Evolutionary conservation across 2,888 invertebrate genomes (phyloP).

Genomic region (Mamestra brassicae): DNA sequence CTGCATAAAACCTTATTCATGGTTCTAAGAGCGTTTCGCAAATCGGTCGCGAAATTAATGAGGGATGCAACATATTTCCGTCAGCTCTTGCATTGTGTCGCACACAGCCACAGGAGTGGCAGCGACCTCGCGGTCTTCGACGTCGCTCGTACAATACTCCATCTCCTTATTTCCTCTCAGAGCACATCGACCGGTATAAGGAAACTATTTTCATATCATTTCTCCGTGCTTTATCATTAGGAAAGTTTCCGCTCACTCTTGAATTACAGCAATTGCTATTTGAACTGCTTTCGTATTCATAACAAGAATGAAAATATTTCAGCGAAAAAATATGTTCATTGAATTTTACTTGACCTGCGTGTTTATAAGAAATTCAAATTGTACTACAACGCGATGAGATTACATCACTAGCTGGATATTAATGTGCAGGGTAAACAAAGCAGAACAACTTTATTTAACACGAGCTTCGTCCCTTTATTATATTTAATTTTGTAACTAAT

Average conservation of each 20-base stretch:
- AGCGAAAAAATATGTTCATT: constrained; percentile 60
- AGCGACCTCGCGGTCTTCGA: constrained; percentile 63
- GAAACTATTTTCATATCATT: constrained; percentile 79
- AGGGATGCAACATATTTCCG: constrained; percentile 33
- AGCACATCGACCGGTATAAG: constrained; percentile 65
- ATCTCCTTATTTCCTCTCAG: constrained; percentile 64
- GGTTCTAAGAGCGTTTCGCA: constrained; percentile 6
- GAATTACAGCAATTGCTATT: constrained; percentile 73
- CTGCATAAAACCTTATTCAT: background rate
- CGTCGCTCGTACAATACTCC: constrained; percentile 58
- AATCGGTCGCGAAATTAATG: constrained; percentile 28
- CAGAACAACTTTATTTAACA: constrained; percentile 44
- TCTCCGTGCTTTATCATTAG: constrained; percentile 71
- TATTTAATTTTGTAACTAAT: constrained; percentile 42
- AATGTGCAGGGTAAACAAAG: constrained; percentile 45
- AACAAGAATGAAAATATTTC: constrained; percentile 65
- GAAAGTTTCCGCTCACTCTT: constrained; percentile 69
- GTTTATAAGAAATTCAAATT: constrained; percentile 63
- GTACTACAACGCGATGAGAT: constrained; percentile 54
- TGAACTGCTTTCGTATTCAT: constrained; percentile 74
- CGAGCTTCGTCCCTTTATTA: constrained; percentile 25
- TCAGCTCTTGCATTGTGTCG: constrained; percentile 12
- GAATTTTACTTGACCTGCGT: constrained; percentile 65
- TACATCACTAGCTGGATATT: constrained; percentile 54
- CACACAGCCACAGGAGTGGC: constrained; percentile 36